Evolutionary conservation across 2,797 vertebrate genomes (phyloP), one percentile per base, ranked within the genome.

Genomic region (Rhinophrynus dorsalis): DNA sequence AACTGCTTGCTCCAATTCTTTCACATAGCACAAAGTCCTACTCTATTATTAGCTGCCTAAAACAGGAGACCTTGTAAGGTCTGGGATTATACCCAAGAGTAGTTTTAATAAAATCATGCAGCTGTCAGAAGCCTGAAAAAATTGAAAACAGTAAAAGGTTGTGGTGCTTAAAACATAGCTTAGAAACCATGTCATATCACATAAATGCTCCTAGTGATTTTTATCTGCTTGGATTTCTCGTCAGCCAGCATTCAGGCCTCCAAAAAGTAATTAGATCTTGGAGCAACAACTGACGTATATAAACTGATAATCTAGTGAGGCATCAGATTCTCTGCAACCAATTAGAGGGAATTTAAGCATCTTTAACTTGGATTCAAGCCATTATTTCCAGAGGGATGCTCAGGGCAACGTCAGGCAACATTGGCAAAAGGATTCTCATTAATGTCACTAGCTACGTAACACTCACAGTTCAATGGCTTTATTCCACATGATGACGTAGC

Each of bases 381-480:
- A 48, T 59, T 11, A 27, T 57, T 32, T 65, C 61, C 23, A 65
- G 26, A 59, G 62, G 69, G 33, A 33, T 51, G 69, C 69, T 72
- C 35, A 26, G 61, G 62, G 69, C 69, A 65, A 26, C 29, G 6
- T 70, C 50, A 64, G 64, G 52, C 60, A 64, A 40, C 26, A 27
- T 7, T 59, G 61, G 35, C 52, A 72, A 52, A 72, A 77, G 62
- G 48, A 70, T 63, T 33, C 67, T 66, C 47, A 58, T 52, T 23
- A 62, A 68, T 59, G 57, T 58, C 54, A 72, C 20, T 32, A n/a
- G 44, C 54, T 59, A 72, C 61, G 61, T 72, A 72, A 67, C 37
- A 94, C 97, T 98, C 82, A 99, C 97, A 99, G 91, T 92, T 99
- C 96, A 76, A 99, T 99, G 95, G 97, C 97, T 97, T 99, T 99